Percentiles rank a stretch among this genome's conserved stretches.
phyloP scores from a whole-genome alignment of 2,888 invertebrate species.

The Andrena bicolor region DNA sequence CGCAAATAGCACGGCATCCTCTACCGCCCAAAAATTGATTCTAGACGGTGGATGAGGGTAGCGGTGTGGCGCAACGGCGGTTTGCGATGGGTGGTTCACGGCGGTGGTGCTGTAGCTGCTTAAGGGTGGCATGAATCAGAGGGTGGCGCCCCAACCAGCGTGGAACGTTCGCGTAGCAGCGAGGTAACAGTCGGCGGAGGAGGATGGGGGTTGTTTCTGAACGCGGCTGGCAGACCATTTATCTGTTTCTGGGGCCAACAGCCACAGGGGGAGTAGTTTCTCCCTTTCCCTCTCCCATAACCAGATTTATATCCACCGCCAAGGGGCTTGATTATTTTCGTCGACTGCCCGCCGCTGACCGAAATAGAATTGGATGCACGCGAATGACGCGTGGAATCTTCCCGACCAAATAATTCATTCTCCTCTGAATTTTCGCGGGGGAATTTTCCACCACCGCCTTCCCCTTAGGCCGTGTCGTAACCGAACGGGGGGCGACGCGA shows the following conservation, averaged over 20 bases:
- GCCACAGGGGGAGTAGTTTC: conserved; percentile 68
- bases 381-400: not conserved
- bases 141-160: conserved; percentile 53
- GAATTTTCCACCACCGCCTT: not conserved
- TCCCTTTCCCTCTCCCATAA: conserved; percentile 61
- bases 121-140: conserved; percentile 67
- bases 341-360: conserved; percentile 17
- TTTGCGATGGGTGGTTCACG: conserved; percentile 48
- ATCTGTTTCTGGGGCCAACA: conserved; percentile 73
- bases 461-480: not conserved
- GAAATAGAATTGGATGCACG: conserved; percentile 12
- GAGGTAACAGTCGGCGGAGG: conserved; percentile 6
- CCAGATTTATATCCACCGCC: conserved; percentile 72
- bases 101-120: conserved; percentile 45
- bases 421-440: not conserved
- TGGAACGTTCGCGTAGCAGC: conserved; percentile 38
- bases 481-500: not conserved
- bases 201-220: conserved; percentile 68
- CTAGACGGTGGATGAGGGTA: conserved; percentile 6
- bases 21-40: conserved; percentile 40
- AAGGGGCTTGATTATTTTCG: conserved; percentile 69
- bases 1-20: conserved; percentile 13
- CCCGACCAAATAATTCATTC: not conserved
- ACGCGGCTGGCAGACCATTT: conserved; percentile 73
- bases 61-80: conserved; percentile 22